Percentiles rank a stretch among this genome's conserved stretches.
Conservation (phyloP, 2,113 vertebrate genomes). For the Ochotona princeps region DNA sequence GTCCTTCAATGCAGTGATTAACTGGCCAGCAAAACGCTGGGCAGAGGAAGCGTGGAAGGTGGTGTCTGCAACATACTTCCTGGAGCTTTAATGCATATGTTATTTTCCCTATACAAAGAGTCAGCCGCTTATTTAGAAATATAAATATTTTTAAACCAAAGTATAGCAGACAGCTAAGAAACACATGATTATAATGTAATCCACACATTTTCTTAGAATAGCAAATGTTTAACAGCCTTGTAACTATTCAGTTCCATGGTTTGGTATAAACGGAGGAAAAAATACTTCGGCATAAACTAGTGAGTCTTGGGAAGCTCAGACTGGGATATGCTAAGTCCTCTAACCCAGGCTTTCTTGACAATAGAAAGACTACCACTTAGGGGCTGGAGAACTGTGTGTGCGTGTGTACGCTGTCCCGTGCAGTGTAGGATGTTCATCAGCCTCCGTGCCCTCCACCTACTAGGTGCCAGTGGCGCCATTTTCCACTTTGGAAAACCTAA, state of each 20-base stretch:
- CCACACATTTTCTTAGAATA: slow-evolving; percentile 77
- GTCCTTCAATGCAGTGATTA: slow-evolving; percentile 20
- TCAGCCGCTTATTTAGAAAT: slow-evolving; percentile 74
- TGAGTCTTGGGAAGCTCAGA: neutral
- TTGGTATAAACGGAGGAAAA: slow-evolving; percentile 32
- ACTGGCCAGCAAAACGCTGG: slow-evolving; percentile 48
- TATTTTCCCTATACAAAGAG: slow-evolving; percentile 74
- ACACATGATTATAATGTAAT: slow-evolving; percentile 74
- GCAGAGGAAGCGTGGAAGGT: slow-evolving; percentile 54
- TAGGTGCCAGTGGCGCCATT: neutral
- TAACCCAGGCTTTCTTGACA: neutral
- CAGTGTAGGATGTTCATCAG: neutral
- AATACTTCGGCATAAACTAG: slow-evolving; percentile 21
- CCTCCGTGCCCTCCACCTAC: neutral
- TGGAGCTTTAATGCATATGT: slow-evolving; percentile 62
- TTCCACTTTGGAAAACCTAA: neutral
- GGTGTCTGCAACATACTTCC: slow-evolving; percentile 32
- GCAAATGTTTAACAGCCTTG: slow-evolving; percentile 72
- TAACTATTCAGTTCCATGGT: slow-evolving; percentile 58
- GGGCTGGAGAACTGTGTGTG: neutral
- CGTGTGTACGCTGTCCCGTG: neutral
- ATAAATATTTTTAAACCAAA: slow-evolving; percentile 75
- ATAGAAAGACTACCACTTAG: neutral
- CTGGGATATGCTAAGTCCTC: neutral
- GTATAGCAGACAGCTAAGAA: slow-evolving; percentile 71